Percentiles rank a stretch among this genome's conserved stretches.
phyloP scores from a whole-genome alignment of 2,797 vertebrate genomes.

The Corythornis leucogaster region DNA sequence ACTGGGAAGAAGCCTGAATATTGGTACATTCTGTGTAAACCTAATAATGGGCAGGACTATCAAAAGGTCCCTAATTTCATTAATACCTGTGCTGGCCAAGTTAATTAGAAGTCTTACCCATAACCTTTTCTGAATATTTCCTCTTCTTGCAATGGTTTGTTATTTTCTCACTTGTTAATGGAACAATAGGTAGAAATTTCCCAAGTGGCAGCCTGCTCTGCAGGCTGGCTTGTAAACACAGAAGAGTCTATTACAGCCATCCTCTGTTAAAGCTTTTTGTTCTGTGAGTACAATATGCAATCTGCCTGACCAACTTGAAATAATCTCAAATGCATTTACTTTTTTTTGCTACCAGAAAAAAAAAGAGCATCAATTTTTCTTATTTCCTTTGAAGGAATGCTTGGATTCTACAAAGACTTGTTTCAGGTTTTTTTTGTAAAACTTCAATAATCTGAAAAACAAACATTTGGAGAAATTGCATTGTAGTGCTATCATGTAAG shows the following conservation, averaged over 20 bases:
- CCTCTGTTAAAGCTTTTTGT: neutral
- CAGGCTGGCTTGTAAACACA: neutral
- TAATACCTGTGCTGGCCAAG: neutral
- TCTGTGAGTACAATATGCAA: neutral
- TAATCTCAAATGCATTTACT: neutral
- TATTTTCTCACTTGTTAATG: conserved; percentile 16
- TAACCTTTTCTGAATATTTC: neutral
- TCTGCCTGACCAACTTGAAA: neutral
- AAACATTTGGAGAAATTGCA: neutral
- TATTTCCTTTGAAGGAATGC: neutral
- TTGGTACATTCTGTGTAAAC: neutral
- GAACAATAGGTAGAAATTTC: conserved; percentile 33
- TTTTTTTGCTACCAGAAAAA: neutral
- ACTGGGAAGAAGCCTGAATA: neutral
- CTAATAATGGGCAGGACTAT: neutral
- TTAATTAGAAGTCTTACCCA: conserved; percentile 23
- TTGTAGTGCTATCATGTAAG: neutral
- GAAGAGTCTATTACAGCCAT: neutral
- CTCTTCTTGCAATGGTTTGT: neutral
- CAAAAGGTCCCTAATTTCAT: neutral
- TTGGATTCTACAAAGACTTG: neutral
- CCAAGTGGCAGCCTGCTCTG: neutral
- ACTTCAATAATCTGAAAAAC: neutral
- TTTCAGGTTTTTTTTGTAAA: neutral
- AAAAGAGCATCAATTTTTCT: neutral